These are phyloP conservation scores for Dryadula phaetusa DNA, from an alignment of 2,888 invertebrate genomes.

Conservation along the genomic window DNA sequence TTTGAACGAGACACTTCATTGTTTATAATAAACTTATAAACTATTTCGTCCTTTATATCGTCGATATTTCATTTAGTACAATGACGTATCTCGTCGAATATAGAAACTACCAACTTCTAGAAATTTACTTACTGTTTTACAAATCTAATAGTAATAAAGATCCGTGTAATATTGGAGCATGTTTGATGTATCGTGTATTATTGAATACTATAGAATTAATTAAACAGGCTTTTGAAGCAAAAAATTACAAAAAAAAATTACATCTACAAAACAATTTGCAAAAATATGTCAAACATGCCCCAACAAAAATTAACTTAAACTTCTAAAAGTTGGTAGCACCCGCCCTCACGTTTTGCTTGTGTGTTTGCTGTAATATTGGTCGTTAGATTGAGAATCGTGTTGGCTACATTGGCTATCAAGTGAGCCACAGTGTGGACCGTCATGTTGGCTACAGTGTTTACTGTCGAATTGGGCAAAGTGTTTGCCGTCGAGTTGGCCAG, in stretches of 20 bases:
- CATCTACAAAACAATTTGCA: neutral
- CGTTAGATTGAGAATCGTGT: conserved; percentile 13
- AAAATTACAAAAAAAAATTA: neutral
- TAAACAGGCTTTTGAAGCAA: neutral
- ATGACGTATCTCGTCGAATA: conserved; percentile 27
- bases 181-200: neutral
- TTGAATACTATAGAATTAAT: neutral
- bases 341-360: conserved; percentile 37
- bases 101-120: conserved; percentile 31
- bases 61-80: conserved; percentile 1
- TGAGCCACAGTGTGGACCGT: too few relatives aligned
- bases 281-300: conserved; percentile 11
- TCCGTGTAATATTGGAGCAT: neutral
- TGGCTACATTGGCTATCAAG: conserved; percentile 15
- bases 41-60: conserved; percentile 7
- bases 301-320: neutral
- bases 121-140: neutral
- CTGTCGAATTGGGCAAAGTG: conserved; percentile 43
- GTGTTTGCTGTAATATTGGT: conserved; percentile 21
- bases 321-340: conserved; percentile 40
- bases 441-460: conserved; percentile 30
- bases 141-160: neutral
- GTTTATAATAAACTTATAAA: conserved; percentile 13
- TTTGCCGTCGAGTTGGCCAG: conserved; percentile 46
- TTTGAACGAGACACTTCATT: conserved; percentile 35